Conservation (phyloP, 2,888 invertebrate species). For the Dryocosmus kuriphilus region DNA sequence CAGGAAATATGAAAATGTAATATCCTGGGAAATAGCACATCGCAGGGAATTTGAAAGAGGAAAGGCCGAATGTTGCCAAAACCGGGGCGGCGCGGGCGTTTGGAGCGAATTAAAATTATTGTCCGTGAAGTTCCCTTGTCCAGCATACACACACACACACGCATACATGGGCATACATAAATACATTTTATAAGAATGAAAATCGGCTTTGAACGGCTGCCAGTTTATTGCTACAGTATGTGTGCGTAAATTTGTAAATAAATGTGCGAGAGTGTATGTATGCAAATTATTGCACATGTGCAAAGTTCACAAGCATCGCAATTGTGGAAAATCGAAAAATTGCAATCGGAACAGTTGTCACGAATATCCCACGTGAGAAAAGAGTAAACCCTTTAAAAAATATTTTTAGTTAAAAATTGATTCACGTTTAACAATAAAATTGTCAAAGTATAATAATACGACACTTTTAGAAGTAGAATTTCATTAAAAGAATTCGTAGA, state of each 20-base stretch:
- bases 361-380: not conserved
- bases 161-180: not conserved
- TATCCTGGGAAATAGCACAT: constrained; percentile 29
- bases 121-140: constrained; percentile 21
- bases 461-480: too few species aligned
- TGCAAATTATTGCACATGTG: not conserved
- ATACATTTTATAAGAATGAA: not conserved
- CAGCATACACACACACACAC: not conserved
- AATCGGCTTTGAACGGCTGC: constrained; percentile 28
- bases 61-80: constrained; percentile 34
- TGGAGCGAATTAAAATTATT: constrained; percentile 35
- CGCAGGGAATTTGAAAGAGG: constrained; percentile 21
- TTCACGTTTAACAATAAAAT: too few species aligned
- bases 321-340: constrained; percentile 5
- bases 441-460: too few species aligned
- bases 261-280: constrained; percentile 17
- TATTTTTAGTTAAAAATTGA: too few species aligned
- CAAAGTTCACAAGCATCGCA: not conserved
- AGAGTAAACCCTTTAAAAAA: too few species aligned
- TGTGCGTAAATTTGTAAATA: constrained; percentile 22
- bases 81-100: too few species aligned
- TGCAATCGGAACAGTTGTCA: not conserved
- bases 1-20: constrained; percentile 38
- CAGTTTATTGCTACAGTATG: not conserved
- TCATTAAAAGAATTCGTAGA: too few species aligned